Evolutionary conservation across 2,888 invertebrate species (phyloP), one percentile per base, ranked within the genome.

Genomic region (Aplocera efformata): DNA sequence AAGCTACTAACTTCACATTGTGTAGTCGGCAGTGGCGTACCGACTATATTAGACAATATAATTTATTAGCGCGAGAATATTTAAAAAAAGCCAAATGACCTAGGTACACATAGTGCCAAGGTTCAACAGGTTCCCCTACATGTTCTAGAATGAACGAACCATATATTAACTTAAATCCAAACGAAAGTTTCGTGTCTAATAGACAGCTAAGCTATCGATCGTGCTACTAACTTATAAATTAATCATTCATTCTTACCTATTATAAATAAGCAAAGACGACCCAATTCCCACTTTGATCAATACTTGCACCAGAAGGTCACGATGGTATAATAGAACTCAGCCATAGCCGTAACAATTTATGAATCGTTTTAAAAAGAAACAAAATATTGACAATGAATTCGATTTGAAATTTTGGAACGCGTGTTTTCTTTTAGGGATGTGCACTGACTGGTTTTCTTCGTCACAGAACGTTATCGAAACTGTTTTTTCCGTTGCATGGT

Each of bases 241-340:
- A 22, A 42, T 5, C 13, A 21, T 37, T 39, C 32, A 33, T 21
- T 31, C 31, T 39, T 32, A 32, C 42, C 32, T 41, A 48, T 48
- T 48, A 50, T 49, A 42, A 39, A 52, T 52, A 60, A 67, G 62
- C 55, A 62, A 63, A 60, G 53, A 56, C 35, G 75, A 47, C 63
- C 74, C 63, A 72, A 53, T 72, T 71, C 52, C 46, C 52, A 49
- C 52, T 57, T 49, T 50, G 67, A 78, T 78, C 79, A 60, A 79
- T 78, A 76, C 59, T 59, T 72, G 75, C 77, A 78, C 73, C 64
- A 68, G 58, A 57, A 48, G 33, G 39, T 40, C 43, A 24, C 24
- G 13, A 5, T 10, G 32, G 20, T 40, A 24, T 31, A 21, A 24
- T 26, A 10, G 3, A 38, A 32, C 45, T 39, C 46, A 43, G 40